Evolutionary conservation across 2,888 invertebrate species (phyloP).

Genomic region (Sphaerophoria rueppellii): DNA sequence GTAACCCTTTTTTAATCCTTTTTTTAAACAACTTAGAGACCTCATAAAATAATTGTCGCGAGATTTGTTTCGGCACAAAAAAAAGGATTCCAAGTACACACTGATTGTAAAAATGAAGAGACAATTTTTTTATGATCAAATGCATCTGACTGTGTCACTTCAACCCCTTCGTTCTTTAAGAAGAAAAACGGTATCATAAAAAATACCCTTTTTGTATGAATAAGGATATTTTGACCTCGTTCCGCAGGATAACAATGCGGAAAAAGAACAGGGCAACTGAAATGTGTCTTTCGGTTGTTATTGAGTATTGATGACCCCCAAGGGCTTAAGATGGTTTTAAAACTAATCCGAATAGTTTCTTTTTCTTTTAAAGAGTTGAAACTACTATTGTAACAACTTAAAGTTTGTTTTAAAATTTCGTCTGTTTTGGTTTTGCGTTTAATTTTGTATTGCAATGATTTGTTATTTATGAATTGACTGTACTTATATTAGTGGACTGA

Average conservation of each 20-base stretch:
- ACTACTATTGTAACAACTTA: too few relatives aligned
- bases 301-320: constrained; percentile 17
- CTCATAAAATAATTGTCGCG: constrained; percentile 70
- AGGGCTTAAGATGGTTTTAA: constrained; percentile 46
- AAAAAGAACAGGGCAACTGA: constrained; percentile 67
- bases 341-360: constrained; percentile 16
- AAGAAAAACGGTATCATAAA: constrained; percentile 51
- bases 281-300: constrained; percentile 32
- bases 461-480: too few relatives aligned
- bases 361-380: too few relatives aligned
- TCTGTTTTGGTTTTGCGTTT: too few relatives aligned
- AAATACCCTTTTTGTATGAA: constrained; percentile 23
- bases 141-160: constrained; percentile 58
- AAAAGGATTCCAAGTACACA: constrained; percentile 36
- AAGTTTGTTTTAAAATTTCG: too few relatives aligned
- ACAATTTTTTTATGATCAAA: constrained; percentile 43
- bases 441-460: too few relatives aligned
- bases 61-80: constrained; percentile 54
- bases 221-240: constrained; percentile 60
- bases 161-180: constrained; percentile 51
- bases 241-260: constrained; percentile 59
- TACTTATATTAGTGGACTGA: too few relatives aligned
- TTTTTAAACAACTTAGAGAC: constrained; percentile 9
- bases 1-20: constrained; percentile 66
- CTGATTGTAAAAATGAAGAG: constrained; percentile 19